Base-by-base conservation (phyloP, 2,113 vertebrate species). In the Nestor notabilis region DNA sequence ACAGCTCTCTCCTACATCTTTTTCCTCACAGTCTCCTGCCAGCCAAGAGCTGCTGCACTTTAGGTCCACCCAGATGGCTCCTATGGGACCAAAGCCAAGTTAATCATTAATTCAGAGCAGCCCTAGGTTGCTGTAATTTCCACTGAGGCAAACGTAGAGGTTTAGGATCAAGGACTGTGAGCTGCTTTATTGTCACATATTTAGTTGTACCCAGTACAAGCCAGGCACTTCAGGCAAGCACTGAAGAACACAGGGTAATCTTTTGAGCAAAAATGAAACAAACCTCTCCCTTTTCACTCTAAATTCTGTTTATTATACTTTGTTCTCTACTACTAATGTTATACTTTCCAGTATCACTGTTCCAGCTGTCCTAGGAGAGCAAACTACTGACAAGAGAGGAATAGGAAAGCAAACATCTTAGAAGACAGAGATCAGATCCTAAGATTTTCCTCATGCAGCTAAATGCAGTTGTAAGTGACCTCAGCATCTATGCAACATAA, bases 81-180 rank as follows among this genome's bases (percentile, higher is more conserved):
- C 27, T 56, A 28, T 56, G 37, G 44, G 70, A 52, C 14, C 29
- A 90, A 11, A 81, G n/a, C 5, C 27, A 90, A 68, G 5, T 11
- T 64, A 84, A 76, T 65, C 7, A 31, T 23, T 21, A 37, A 14
- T 72, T 83, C 33, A 75, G 23, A 87, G 24, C 20, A 77, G 29
- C 6, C 16, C 9, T 27, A 19, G 0, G 4, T 61, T 60, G 43
- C 43, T 55, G 13, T 23, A 49, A n/a, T 77, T 90, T 93, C 63
- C 49, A 31, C 12, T 1, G 5, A 41, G 17, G 43, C 12, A 39
- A 83, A 55, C 1, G 1, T 5, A 41, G 44, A 49, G 1, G 17
- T 41, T 72, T 72, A 83, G 21, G 35, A 83, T 5, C 7, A 66
- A 18, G 9, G 14, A 31, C 14, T 8, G 4, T 19, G 17, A 79